Evolutionary conservation across 2,797 vertebrate species (phyloP), one percentile per base, ranked within the genome.

Genomic region (Coranthus polyacanthus): DNA sequence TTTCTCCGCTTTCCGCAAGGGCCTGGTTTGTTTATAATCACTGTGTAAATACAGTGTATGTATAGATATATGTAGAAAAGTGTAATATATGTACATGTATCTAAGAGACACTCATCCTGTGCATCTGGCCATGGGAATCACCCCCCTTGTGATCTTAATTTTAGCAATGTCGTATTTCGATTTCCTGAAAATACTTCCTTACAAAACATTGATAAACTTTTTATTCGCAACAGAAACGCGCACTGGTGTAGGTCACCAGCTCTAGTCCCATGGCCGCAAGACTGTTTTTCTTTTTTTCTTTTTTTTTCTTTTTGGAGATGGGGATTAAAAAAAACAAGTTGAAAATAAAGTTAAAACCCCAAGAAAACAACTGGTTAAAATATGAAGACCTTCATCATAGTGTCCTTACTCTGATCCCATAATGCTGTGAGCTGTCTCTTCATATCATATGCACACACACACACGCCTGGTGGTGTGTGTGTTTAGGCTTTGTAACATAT

Each of bases 61-160:
- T 91, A 90, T 90, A 91, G 84, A 86, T 88, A 85, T 87, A 86
- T 92, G 88, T 93, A 90, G 88, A 90, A 88, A 92, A 75, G 81
- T 92, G 86, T 92, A 91, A 91, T 89, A 91, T 90, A 92, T 92
- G 88, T 93, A 92, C 86, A 91, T 93, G 88, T 88, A 90, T 91
- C 88, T 85, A 85, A 87, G 88, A 92, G 89, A 91, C 85, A 84
- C 71, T 85, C 88, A 90, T 89, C 85, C 88, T 89, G 90, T 90
- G 87, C 85, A 85, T 77, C 82, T 76, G 72, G 75, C 67, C 52
- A 53, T 81, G 77, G 85, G 77, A 74, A 66, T 51, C 51, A 39
- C 52, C 68, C 71, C 70, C 50, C 49, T 52, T 55, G 24, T 13
- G 8, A 52, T 53, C 56, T 76, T 43, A 55, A 80, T 65, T 59